Percentiles rank a stretch among this genome's conserved stretches.
Conservation (phyloP, 1,140 invertebrate genomes). For the Papilio helenus region DNA sequence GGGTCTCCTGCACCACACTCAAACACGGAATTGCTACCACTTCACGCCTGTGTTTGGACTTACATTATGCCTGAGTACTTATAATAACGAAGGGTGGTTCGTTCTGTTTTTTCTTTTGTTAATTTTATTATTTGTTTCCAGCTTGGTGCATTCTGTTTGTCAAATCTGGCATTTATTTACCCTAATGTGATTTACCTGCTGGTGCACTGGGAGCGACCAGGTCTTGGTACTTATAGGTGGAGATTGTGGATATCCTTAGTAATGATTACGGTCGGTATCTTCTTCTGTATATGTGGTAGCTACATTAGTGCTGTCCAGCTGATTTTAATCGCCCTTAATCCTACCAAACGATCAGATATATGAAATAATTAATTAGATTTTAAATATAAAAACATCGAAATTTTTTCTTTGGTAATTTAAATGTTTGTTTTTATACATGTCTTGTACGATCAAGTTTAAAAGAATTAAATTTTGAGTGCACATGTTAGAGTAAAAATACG, state of each 20-base stretch:
- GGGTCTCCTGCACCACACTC: too few relatives aligned
- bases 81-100: too few relatives aligned
- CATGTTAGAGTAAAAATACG: too few relatives aligned
- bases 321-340: slow-evolving; percentile 32
- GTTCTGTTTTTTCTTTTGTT: too few relatives aligned
- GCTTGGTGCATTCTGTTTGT: slow-evolving; percentile 66
- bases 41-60: too few relatives aligned
- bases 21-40: too few relatives aligned
- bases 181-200: slow-evolving; percentile 62
- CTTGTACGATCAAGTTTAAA: too few relatives aligned
- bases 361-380: too few relatives aligned
- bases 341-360: neutral
- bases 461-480: too few relatives aligned
- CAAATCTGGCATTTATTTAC: slow-evolving; percentile 72
- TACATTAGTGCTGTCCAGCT: slow-evolving; percentile 57
- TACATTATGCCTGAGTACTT: too few relatives aligned
- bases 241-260: slow-evolving; percentile 51
- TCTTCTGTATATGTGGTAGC: slow-evolving; percentile 53
- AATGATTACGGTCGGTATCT: slow-evolving; percentile 53
- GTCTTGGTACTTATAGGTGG: slow-evolving; percentile 59
- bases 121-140: slow-evolving; percentile 45
- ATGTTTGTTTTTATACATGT: too few relatives aligned
- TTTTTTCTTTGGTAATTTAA: too few relatives aligned
- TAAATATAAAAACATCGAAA: neutral
- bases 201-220: slow-evolving; percentile 63